phyloP scores from a whole-genome alignment of 1,140 invertebrate species.

The Dreissena polymorpha region DNA sequence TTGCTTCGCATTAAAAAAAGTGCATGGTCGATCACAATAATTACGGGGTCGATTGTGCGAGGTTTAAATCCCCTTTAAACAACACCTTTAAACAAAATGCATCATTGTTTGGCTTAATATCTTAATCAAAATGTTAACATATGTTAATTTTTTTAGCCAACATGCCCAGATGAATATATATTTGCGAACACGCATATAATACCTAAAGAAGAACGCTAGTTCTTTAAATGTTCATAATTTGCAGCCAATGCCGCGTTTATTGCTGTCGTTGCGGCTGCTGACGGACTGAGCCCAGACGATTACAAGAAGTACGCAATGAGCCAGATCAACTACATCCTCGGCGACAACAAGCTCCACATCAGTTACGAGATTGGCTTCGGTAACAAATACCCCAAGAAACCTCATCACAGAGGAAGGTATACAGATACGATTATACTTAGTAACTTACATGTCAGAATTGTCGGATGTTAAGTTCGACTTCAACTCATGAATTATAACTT shows the following conservation, averaged over 20 bases:
- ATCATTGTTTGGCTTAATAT: no score
- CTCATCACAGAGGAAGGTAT: slow-evolving; percentile 63
- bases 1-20: no score
- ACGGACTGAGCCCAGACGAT: slow-evolving; percentile 23
- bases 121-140: no score
- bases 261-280: slow-evolving; percentile 21
- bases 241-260: slow-evolving; percentile 36
- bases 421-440: background rate
- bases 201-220: no score
- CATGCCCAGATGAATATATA: no score
- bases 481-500: background rate
- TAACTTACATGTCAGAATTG: background rate
- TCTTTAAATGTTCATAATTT: background rate
- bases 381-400: slow-evolving; percentile 75
- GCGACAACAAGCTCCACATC: slow-evolving; percentile 81
- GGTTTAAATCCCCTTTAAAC: no score
- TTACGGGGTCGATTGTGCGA: no score
- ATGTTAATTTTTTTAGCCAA: no score
- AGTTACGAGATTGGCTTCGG: slow-evolving; percentile 85
- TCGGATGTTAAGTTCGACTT: background rate
- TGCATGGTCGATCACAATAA: no score
- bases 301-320: slow-evolving; percentile 80
- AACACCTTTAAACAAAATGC: no score
- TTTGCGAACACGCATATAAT: no score
- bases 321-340: slow-evolving; percentile 84